Conservation (phyloP, 1,140 invertebrate species). For the Sarcophaga peregrina region DNA sequence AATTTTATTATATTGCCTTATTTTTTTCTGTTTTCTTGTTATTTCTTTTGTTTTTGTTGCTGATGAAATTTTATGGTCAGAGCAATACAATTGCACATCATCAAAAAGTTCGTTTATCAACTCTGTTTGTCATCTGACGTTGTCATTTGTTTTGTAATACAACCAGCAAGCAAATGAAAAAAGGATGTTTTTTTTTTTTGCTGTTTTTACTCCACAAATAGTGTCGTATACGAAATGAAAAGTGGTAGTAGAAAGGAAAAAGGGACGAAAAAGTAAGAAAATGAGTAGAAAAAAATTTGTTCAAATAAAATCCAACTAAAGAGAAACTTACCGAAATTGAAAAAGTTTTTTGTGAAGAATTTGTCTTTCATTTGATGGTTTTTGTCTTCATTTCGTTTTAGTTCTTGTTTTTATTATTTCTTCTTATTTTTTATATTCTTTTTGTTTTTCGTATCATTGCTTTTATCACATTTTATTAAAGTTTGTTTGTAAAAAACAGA, state of each 20-base stretch:
- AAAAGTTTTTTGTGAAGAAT: slow-evolving; percentile 36
- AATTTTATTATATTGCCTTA: slow-evolving; percentile 28
- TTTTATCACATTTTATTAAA: slow-evolving; percentile 33
- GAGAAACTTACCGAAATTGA: slow-evolving; percentile 38
- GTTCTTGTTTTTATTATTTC: slow-evolving; percentile 18
- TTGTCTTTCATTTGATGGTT: neutral
- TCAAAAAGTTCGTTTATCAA: slow-evolving; percentile 42
- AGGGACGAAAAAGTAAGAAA: neutral
- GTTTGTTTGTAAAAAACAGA: neutral
- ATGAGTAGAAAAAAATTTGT: slow-evolving; percentile 25
- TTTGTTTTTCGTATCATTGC: neutral
- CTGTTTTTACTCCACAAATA: neutral
- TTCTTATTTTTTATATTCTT: neutral
- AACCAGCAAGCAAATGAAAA: neutral
- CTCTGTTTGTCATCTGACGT: slow-evolving; percentile 31
- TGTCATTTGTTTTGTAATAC: slow-evolving; percentile 37
- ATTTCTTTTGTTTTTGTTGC: neutral
- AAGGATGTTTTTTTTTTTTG: too few relatives aligned
- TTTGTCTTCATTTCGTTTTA: neutral
- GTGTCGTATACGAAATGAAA: neutral
- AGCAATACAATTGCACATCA: slow-evolving; percentile 40
- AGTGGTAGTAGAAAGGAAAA: slow-evolving; percentile 16
- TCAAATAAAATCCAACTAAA: slow-evolving; percentile 31
- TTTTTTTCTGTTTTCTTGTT: neutral
- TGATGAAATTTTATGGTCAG: slow-evolving; percentile 42